Evolutionary conservation across 2,113 vertebrate species (phyloP).

Genomic region (Forbesichthys agassizii): DNA sequence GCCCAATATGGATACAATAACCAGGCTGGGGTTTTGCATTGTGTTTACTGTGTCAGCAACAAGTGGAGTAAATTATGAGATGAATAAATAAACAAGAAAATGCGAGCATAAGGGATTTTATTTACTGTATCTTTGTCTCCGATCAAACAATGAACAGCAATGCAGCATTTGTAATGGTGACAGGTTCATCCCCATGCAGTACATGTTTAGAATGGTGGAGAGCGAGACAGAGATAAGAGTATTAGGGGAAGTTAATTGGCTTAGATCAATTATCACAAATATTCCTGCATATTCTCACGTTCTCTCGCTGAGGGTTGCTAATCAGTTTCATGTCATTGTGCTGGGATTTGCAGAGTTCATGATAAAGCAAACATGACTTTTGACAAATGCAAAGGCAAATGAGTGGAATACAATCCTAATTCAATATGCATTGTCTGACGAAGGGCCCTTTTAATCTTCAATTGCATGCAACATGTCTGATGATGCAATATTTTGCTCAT

Average conservation of each 20-base stretch:
- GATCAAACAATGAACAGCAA: slow-evolving; percentile 17
- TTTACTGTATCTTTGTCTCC: slow-evolving; percentile 9
- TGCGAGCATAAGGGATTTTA: slow-evolving; percentile 1
- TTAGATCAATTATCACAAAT: slow-evolving; percentile 48
- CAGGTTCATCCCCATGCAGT: slow-evolving; percentile 21
- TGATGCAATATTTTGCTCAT: not conserved
- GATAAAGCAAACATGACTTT: slow-evolving; percentile 27
- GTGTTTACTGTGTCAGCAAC: slow-evolving; percentile 3
- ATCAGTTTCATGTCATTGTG: slow-evolving; percentile 56
- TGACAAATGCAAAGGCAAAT: not conserved
- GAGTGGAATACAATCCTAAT: slow-evolving; percentile 3
- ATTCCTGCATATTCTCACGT: slow-evolving; percentile 35
- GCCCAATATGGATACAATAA: not conserved
- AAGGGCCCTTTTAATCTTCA: not conserved
- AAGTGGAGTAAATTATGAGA: not conserved
- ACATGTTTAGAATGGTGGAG: slow-evolving; percentile 40
- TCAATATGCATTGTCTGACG: not conserved
- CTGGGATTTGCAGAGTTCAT: slow-evolving; percentile 24
- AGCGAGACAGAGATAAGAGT: slow-evolving; percentile 55
- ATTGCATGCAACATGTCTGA: not conserved
- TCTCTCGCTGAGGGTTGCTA: slow-evolving; percentile 40
- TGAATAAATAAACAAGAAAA: slow-evolving; percentile 6
- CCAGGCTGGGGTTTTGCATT: not conserved
- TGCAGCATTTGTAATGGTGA: slow-evolving; percentile 30
- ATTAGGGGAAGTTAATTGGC: slow-evolving; percentile 57